Evolutionary conservation across 2,888 invertebrate species (phyloP).

Genomic region (Leistus spinibarbis): DNA sequence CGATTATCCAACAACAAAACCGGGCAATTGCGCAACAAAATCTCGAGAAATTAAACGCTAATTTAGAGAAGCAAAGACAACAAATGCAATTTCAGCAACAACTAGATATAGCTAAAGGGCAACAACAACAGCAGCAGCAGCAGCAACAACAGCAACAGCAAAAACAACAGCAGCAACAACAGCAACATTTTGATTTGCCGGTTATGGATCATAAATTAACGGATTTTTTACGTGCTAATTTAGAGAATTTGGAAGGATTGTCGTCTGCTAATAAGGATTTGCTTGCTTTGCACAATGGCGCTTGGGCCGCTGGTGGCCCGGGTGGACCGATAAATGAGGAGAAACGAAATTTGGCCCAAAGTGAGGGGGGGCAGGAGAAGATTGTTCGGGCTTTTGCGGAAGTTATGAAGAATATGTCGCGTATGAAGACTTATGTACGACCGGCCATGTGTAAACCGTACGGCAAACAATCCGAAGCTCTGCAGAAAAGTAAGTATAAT

Average conservation of each 20-base stretch:
- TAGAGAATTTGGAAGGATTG: slow-evolving; percentile 71
- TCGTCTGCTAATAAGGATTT: slow-evolving; percentile 66
- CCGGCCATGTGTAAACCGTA: slow-evolving; percentile 92
- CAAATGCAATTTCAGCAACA: slow-evolving; percentile 58
- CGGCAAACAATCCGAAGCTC: slow-evolving; percentile 86
- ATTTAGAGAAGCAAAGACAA: slow-evolving; percentile 63
- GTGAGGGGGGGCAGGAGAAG: slow-evolving; percentile 77
- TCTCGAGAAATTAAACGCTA: slow-evolving; percentile 64
- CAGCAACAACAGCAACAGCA: neutral
- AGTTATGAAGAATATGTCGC: slow-evolving; percentile 85
- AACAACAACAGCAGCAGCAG: slow-evolving; percentile 50
- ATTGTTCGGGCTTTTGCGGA: slow-evolving; percentile 85
- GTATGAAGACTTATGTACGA: slow-evolving; percentile 86
- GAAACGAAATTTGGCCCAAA: slow-evolving; percentile 46
- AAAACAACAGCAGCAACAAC: slow-evolving; percentile 39
- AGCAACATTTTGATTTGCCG: slow-evolving; percentile 55
- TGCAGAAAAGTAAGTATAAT: slow-evolving; percentile 76
- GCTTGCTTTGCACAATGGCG: slow-evolving; percentile 70
- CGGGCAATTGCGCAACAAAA: slow-evolving; percentile 65
- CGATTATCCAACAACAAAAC: slow-evolving; percentile 70
- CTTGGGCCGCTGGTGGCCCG: slow-evolving; percentile 59
- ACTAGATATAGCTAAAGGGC: slow-evolving; percentile 51
- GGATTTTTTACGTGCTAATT: slow-evolving; percentile 73
- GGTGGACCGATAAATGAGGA: slow-evolving; percentile 48
- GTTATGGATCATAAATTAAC: slow-evolving; percentile 70